Base-by-base conservation (phyloP, 2,888 invertebrate genomes). In the Tetanocera ferruginea region DNA sequence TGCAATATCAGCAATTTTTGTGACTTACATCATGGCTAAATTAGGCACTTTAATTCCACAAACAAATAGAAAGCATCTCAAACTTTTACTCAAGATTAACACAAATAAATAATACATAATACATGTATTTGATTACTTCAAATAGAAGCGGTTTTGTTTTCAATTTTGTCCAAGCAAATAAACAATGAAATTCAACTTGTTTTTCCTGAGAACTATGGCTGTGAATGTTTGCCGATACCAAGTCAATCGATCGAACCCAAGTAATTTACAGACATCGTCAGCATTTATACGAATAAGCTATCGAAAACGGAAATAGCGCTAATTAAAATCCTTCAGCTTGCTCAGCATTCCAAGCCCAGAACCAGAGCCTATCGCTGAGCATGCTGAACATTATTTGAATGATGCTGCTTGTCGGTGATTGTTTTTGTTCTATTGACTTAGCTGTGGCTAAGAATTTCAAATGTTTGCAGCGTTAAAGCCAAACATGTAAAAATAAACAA, bases 281-380 rank as follows among this genome's bases (percentile, higher is more conserved):
- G 34, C 69, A 23, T 60, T 19, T 43, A 43, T 31, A 74, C 88
- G 88, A 88, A 87, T 82, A 85, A 84, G 81, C 83, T 86, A 86
- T 84, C 85, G 88, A 89, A 88, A 88, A 87, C 87, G 88, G 85
- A 89, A 86, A 83, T 86, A 85, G 88, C 89, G 88, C 88, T 88
- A 89, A 88, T 88, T 88, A 88, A 88, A 88, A 89, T 74, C 64
- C 73, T 49, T 25, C 31, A 51, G 31, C 37, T 51, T 17, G 25
- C 72, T 28, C 4, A 55, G 25, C 72, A n/a, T 72, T 67, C 57
- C 34, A 37, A 57, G 57, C 37, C 23, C 72, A 60, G 11, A 43
- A 43, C 60, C 17, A 14, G 17, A 14, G 17, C 60, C 60, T 28
- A 37, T 60, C 57, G 37, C 51, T 23, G 28, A 51, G 49, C 51